Evolutionary conservation across 2,888 invertebrate genomes (phyloP), one percentile per base, ranked within the genome.

Genomic region (Creontiades dilutus): DNA sequence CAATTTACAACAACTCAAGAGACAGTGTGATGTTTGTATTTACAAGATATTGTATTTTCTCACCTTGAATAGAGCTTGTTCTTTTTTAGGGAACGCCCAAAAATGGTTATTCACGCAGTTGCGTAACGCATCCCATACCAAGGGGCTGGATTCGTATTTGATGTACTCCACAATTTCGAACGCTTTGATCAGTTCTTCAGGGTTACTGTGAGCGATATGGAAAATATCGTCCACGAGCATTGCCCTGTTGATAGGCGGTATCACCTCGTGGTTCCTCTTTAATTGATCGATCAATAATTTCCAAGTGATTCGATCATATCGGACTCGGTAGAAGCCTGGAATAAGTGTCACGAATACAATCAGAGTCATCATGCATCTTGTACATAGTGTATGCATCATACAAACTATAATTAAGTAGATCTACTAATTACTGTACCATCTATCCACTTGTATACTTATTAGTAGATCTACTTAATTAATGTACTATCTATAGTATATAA

Each of bases 301-400:
- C 90, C 90, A 90, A 14, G 90, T 90, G 13, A 27, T n/a, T 11
- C 12, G 57, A 23, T 90, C 90, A 27, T 90, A 90, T 16, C 75
- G 27, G 23, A 90, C 90, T 81, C 85, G 11, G 52, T 85, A 90
- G 52, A 82, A 76, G 27, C 85, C 90, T 90, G 16, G 81, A 16
- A 16, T 7, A 52, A 57, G 2, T 4, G 37, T 37, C 7, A 37
- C 7, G 37, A 37, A 37, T 37, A 2, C 37, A 37, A 37, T 37
- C 37, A 37, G 37, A 37, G 37, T 37, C 37, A 37, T 37, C 37
- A 37, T 37, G 3, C 37, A 37, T 7, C 37, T 4, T 37, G 37
- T n/a, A n/a, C n/a, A n/a, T n/a, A n/a, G n/a, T n/a, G n/a, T n/a
- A n/a, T n/a, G n/a, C n/a, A n/a, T n/a, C n/a, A n/a, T n/a, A n/a